Base-by-base conservation (phyloP, 64 coral and sea anemone species). In the Montipora capricornis region DNA sequence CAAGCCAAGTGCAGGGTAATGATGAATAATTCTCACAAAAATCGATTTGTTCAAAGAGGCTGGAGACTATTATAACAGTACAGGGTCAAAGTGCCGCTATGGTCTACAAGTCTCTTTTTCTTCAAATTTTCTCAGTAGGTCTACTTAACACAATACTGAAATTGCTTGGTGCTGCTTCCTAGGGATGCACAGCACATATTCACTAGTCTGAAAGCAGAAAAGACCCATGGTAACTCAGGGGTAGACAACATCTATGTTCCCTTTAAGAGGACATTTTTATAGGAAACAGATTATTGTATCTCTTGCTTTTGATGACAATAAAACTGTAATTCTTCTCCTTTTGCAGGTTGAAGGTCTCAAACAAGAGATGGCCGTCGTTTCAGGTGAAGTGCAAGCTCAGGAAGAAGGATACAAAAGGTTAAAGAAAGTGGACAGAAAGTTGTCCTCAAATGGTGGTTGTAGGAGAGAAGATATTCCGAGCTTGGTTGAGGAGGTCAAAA, bases 1-100 rank as follows among this genome's bases (percentile, higher is more conserved):
- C 93, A 94, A 94, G 92, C 95, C 17, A 97, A 94, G 16, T 83
- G 89, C 51, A 88, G 95, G 89, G 95, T 97, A 24, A 24, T 24
- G 22, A 69, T 19, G 92, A 44, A 11, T 8, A 26, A 24, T 90
- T 55, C 20, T 6, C 70, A 20, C 14, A 20, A 57, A 11, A 11
- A 57, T 6, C 53, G 11, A 57, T 8, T 57, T 57, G 53, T 1
- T 57, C 11, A 8, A 57, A 57, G 53, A 11, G 37, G 37, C 37
- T 37, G 37, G 37, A 37, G 37, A 37, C 37, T 37, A 29, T 29
- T 37, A 2, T 37, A 37, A 37, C 37, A 37, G 37, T 37, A 37
- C 37, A 37, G 37, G 37, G 37, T 2, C 37, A 37, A 37, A 37
- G 37, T 37, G 37, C 37, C 37, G 37, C 37, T 37, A 37, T 37